Evolutionary conservation across 2,888 invertebrate genomes (phyloP).

Genomic region (Drosophila vallismaia): DNA sequence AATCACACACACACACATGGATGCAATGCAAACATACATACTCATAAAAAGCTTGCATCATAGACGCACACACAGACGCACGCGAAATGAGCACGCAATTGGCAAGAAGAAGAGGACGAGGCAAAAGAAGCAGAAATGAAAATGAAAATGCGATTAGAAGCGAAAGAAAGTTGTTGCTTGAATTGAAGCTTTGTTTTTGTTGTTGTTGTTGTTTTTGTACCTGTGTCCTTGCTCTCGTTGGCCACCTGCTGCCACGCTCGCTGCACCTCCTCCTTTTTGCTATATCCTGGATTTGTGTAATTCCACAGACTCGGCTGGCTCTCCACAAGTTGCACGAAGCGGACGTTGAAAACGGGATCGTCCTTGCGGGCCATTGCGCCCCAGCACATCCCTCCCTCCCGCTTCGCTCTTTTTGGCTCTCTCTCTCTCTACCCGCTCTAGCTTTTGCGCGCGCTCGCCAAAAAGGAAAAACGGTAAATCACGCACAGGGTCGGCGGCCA

Average conservation of each 20-base stretch:
- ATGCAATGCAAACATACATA: slow-evolving; percentile 1
- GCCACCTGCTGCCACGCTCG: slow-evolving; percentile 82
- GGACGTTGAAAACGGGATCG: slow-evolving; percentile 82
- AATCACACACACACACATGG: slow-evolving; percentile 44
- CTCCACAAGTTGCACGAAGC: slow-evolving; percentile 81
- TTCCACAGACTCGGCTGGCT: slow-evolving; percentile 80
- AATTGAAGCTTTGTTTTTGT: not conserved
- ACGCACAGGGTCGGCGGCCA: slow-evolving; percentile 6
- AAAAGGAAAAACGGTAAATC: slow-evolving; percentile 1
- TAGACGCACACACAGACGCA: slow-evolving; percentile 47
- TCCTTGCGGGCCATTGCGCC: slow-evolving; percentile 80
- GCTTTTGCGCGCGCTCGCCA: not conserved
- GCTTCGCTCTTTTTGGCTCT: not conserved
- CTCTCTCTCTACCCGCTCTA: not conserved
- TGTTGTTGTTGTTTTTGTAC: slow-evolving; percentile 43
- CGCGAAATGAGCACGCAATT: slow-evolving; percentile 70
- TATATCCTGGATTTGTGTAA: slow-evolving; percentile 81
- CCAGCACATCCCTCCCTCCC: slow-evolving; percentile 28
- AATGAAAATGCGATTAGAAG: slow-evolving; percentile 2
- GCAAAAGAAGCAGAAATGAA: slow-evolving; percentile 28
- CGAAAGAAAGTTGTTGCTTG: slow-evolving; percentile 7
- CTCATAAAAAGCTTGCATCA: slow-evolving; percentile 70
- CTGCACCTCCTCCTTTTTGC: slow-evolving; percentile 82
- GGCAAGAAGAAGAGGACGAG: slow-evolving; percentile 37
- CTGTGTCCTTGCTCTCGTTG: slow-evolving; percentile 82